Base-by-base conservation (phyloP, 2,113 vertebrate genomes). In the Prietella phreatophila region DNA sequence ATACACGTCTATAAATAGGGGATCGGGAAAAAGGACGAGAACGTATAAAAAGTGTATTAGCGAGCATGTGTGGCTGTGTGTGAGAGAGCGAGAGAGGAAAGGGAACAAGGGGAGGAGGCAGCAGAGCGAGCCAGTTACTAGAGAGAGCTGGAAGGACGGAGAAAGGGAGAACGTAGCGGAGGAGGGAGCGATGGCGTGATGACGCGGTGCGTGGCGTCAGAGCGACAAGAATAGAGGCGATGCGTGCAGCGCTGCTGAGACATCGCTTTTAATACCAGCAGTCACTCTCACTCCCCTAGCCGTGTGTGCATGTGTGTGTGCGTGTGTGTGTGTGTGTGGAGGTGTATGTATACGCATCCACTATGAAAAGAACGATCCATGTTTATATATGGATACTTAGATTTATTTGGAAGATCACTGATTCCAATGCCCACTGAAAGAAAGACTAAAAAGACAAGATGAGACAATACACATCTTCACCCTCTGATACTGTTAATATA, bases 131-230 rank as follows among this genome's bases (percentile, higher is more conserved):
- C 94, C 94, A 92, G 93, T 93, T 95, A 94, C 93, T 94, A 91
- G 93, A 95, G 92, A 92, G 92, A 94, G 94, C 87, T 92, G 84
- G 92, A 91, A 84, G 86, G 91, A 92, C 91, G 84, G 93, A 94
- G 89, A 90, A 90, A 93, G 89, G 90, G 91, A 87, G 89, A 94
- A 92, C 88, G 87, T 93, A 90, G 92, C 93, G 92, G 94, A 94
- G 94, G 94, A 93, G 94, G 94, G 92, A 93, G 94, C 67, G 92
- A 93, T 88, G 90, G 93, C 93, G 94, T 94, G 92, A 93, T 96
- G 95, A 96, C 95, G 95, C 93, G 92, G 94, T 93, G 90, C 91
- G 91, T 96, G 95, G 95, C 95, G 95, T 96, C 95, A 96, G 91
- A 90, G 92, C n/a, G 94, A 94, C 94, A 96, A 96, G 94, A 96